Evolutionary conservation across 2,113 vertebrate genomes (phyloP).

Genomic region (Tragulus kanchil): DNA sequence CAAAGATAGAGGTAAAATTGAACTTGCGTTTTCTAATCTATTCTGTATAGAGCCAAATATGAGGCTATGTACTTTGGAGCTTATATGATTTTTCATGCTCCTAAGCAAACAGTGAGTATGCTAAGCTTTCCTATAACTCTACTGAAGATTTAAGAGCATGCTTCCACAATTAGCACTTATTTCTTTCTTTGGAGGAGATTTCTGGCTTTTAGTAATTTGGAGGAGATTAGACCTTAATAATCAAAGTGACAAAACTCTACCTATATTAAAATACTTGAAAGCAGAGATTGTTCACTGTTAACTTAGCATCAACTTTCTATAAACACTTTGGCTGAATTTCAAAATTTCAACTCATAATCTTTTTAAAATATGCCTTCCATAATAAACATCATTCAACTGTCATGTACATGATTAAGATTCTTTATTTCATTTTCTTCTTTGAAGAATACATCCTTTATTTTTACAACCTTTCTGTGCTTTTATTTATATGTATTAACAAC

Average conservation of each 20-base stretch:
- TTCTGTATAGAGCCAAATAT: conserved; percentile 56
- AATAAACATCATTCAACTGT: not conserved
- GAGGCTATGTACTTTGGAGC: not conserved
- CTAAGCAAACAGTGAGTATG: conserved; percentile 35
- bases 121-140: not conserved
- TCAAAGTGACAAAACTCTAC: not conserved
- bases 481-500: conserved; percentile 51
- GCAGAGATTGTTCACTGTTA: not conserved
- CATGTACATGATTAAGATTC: not conserved
- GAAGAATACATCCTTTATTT: conserved; percentile 64
- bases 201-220: not conserved
- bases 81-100: conserved; percentile 35
- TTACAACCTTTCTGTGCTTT: conserved; percentile 65
- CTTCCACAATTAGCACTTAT: not conserved
- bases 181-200: conserved; percentile 37
- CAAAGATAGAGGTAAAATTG: conserved; percentile 47
- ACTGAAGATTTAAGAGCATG: not conserved
- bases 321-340: conserved; percentile 9
- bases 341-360: not conserved
- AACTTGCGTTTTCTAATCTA: conserved; percentile 64
- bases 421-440: conserved; percentile 63
- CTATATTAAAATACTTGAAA: conserved; percentile 27
- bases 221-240: not conserved
- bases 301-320: not conserved
- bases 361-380: not conserved